Base-by-base conservation (phyloP, 92 coral and sea anemone genomes). In the Bergia sp. region DNA sequence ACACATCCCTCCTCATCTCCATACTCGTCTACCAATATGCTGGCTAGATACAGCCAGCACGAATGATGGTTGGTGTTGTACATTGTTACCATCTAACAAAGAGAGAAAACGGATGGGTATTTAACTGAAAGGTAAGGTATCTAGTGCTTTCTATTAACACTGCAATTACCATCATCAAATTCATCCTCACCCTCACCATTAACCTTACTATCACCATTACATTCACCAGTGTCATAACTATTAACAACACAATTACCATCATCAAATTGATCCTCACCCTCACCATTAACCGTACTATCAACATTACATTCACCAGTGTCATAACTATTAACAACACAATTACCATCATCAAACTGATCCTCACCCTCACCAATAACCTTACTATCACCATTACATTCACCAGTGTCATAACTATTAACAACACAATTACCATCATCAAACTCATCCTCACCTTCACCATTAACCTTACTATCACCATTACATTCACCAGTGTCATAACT, bases 1-100 rank as follows among this genome's bases (percentile, higher is more conserved):
- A 97, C 94, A 87, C 98, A 96, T 37, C 89, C 94, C 4, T 80
- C 58, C 20, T 93, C 95, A 55, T 91, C 91, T 71, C 99, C 99
- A 89, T 96, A 97, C 85, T 97, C 99, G 85, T 97, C 99, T 6
- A 97, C 98, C 77, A 97, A 86, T 47, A 97, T 96, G 87, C 99
- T 97, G 50, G 96, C 99, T 89, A 97, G 94, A 89, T 97, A 97
- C 41, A 97, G 98, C 74, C 96, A 97, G 79, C 99, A 97, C 38
- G 99, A 97, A 85, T 97, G 99, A n/a, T 89, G 98, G 86, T 92
- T 92, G 77, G 89, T 76, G 57, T 89, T 85, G 88, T 95, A 97
- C 38, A 96, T 92, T 23, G 90, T 82, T 11, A 97, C 95, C 96
- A 97, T 97, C 97, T 97, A 77, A 10, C 66, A 76, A 20, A 45